Evolutionary conservation across 2,888 invertebrate species (phyloP), one percentile per base, ranked within the genome.

Genomic region (Macrosoma leucophasiata): DNA sequence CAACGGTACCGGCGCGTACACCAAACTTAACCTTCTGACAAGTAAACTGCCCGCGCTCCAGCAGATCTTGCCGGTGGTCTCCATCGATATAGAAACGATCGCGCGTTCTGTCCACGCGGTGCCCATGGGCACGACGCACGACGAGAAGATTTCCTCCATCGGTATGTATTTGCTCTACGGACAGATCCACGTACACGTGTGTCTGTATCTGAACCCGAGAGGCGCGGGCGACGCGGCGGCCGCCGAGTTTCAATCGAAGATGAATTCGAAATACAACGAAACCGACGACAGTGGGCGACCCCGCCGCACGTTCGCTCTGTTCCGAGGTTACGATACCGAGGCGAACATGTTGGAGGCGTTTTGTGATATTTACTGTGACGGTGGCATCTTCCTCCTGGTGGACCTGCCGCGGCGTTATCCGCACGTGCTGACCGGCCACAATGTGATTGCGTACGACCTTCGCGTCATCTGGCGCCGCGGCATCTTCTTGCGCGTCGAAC

Each of bases 111-210:
- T 17, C 26, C 9, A 27, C 15, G 14, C 17, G 17, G 26, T 17
- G 6, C 26, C 26, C 26, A 27, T 27, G 26, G 26, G 26, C 10
- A 27, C 26, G 14, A 27, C 26, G 15, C 26, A 27, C 9, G 26
- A 27, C 26, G 26, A 27, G 15, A 27, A 27, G 17, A 27, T 27
- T 17, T 27, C 26, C 15, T 27, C 26, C 18, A 27, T 27, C 26
- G 17, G 26, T 14, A 15, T 27, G 26, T 15, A 27, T 11, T n/a
- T 27, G 13, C 17, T 27, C 10, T 27, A 15, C 8, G 14, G 14
- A 13, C 26, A 13, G 14, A 25, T 25, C 25, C 25, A 25, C 25
- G 25, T 25, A 9, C 25, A 25, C 25, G 25, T 25, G 25, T 25
- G 25, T 13, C 25, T 25, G 13, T 25, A 25, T 13, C 25, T 25